Percentiles rank a stretch among this genome's conserved stretches.
These are phyloP conservation scores for Xestia sexstrigata DNA, from an alignment of 2,888 invertebrate genomes.

Conservation along the genomic window DNA sequence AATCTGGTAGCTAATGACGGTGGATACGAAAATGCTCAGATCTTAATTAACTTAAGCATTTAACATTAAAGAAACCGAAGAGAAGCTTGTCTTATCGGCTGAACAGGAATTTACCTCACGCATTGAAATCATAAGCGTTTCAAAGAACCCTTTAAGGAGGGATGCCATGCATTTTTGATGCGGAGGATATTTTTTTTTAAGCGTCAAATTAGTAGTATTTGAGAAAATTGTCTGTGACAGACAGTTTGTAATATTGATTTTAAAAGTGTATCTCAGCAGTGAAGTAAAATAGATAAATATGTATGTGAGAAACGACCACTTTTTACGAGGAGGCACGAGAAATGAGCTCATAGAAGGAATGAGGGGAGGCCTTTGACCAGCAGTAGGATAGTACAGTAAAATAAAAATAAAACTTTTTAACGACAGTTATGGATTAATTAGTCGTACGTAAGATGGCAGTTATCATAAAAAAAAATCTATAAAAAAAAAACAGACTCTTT, in stretches of 20 bases:
- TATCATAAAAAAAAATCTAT: not conserved
- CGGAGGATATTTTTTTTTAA: conserved; percentile 33
- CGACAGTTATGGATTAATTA: not conserved
- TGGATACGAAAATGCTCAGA: conserved; percentile 73
- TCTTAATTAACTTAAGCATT: conserved; percentile 85
- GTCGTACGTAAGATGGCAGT: not conserved
- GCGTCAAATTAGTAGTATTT: not conserved
- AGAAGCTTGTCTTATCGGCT: conserved; percentile 68
- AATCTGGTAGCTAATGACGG: conserved; percentile 70
- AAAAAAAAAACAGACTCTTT: not conserved
- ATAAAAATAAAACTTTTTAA: not conserved
- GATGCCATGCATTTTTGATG: conserved; percentile 47
- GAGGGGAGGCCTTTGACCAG: too few species aligned
- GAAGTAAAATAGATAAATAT: not conserved
- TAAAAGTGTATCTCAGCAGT: not conserved
- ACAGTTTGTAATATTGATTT: not conserved
- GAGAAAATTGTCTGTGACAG: not conserved
- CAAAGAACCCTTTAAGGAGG: conserved; percentile 80
- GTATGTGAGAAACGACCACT: not conserved
- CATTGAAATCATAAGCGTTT: conserved; percentile 90
- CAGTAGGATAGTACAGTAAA: too few species aligned
- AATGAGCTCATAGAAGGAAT: too few species aligned
- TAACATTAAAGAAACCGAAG: conserved; percentile 74
- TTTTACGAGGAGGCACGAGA: too few species aligned
- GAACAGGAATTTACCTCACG: conserved; percentile 85